Percentiles rank a stretch among this genome's conserved stretches.
Conservation (phyloP, 1,140 invertebrate genomes). For the Macrosteles quadrilineatus region DNA sequence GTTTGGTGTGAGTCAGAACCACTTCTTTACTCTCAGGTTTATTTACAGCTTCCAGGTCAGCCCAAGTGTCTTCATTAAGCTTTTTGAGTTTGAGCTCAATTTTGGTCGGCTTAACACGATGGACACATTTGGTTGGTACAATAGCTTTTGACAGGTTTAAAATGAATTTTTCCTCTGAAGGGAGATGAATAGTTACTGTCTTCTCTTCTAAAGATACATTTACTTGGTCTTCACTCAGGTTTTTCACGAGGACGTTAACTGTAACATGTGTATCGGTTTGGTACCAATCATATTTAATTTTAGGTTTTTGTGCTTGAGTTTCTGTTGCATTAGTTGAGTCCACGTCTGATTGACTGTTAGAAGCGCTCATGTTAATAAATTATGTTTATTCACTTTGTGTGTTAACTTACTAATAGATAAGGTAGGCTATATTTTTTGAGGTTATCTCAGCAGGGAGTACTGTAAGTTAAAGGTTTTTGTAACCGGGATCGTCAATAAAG, state of each 20-base stretch:
- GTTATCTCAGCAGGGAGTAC: too few relatives aligned
- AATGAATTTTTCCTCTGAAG: conserved; percentile 41
- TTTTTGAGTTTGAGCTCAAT: conserved; percentile 89
- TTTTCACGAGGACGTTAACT: conserved; percentile 79
- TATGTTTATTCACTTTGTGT: too few relatives aligned
- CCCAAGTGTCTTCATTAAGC: conserved; percentile 73
- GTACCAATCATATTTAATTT: conserved; percentile 83
- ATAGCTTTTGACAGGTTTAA: conserved; percentile 71
- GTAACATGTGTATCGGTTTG: conserved; percentile 85
- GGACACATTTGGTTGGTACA: conserved; percentile 65
- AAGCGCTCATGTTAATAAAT: too few relatives aligned
- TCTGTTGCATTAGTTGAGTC: too few relatives aligned
- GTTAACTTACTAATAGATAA: too few relatives aligned
- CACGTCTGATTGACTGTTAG: too few relatives aligned
- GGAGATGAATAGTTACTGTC: neutral
- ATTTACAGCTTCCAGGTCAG: neutral
- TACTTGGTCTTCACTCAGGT: conserved; percentile 53
- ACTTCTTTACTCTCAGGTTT: conserved; percentile 10
- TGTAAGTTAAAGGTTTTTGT: too few relatives aligned
- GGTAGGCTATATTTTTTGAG: too few relatives aligned
- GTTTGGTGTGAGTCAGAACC: conserved; percentile 4
- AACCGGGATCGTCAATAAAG: too few relatives aligned
- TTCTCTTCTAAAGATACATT: conserved; percentile 4
- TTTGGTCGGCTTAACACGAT: conserved; percentile 75
- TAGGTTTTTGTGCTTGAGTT: conserved; percentile 34